Evolutionary conservation across 2,797 vertebrate genomes (phyloP).

Genomic region (Microctenopoma lineatum): DNA sequence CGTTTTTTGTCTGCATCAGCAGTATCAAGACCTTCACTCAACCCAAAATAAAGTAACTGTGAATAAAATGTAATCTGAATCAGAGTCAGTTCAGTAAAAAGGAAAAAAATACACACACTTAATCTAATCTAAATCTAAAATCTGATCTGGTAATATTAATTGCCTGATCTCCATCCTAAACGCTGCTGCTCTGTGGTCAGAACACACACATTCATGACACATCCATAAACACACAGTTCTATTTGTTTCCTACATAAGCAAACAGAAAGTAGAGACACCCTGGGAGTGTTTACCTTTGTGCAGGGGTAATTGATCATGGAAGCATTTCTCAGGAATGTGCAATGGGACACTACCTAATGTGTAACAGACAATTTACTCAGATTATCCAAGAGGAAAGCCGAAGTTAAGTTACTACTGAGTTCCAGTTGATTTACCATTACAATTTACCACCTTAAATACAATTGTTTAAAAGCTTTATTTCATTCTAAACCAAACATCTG

Average conservation of each 20-base stretch:
- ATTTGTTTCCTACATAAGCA: slow-evolving; percentile 32
- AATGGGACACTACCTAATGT: slow-evolving; percentile 15
- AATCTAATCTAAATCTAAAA: no score
- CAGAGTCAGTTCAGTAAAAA: no score
- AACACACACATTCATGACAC: slow-evolving; percentile 14
- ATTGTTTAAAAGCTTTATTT: background rate
- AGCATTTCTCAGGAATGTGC: slow-evolving; percentile 32
- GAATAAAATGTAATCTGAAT: no score
- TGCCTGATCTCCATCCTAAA: background rate
- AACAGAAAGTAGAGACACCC: slow-evolving; percentile 11
- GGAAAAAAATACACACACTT: no score
- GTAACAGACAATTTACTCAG: slow-evolving; percentile 7
- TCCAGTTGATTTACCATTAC: background rate
- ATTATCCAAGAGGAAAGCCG: slow-evolving; percentile 6
- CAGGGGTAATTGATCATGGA: slow-evolving; percentile 28
- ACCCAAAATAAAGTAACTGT: no score
- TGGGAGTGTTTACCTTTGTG: slow-evolving; percentile 30
- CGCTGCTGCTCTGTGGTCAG: slow-evolving; percentile 1
- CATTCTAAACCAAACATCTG: background rate
- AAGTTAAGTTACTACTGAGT: background rate
- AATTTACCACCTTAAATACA: background rate
- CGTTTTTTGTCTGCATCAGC: no score
- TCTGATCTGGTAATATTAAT: background rate
- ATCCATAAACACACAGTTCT: slow-evolving; percentile 9
- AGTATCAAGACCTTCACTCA: no score